phyloP scores from a whole-genome alignment of 1,140 invertebrate genomes.

The Pseudoatta argentina region DNA sequence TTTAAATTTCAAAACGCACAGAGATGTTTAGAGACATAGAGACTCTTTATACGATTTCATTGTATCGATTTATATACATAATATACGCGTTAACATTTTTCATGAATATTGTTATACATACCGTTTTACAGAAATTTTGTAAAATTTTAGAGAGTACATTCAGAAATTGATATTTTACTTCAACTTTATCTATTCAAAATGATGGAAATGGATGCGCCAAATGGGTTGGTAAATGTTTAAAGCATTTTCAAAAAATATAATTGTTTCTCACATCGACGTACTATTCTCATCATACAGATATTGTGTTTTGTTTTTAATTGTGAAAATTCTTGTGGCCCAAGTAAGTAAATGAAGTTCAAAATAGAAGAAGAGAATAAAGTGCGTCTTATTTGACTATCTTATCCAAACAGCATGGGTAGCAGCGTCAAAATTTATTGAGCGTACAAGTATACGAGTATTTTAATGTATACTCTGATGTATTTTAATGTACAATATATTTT shows the following conservation, averaged over 20 bases:
- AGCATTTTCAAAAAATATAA: background rate
- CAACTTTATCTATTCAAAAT: background rate
- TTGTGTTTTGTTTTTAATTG: background rate
- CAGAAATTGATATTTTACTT: conserved; percentile 2
- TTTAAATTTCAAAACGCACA: background rate
- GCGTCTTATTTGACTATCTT: conserved; percentile 48
- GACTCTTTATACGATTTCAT: background rate
- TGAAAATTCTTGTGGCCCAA: background rate
- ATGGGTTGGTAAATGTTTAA: background rate
- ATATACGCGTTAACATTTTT: background rate
- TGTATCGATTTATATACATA: background rate
- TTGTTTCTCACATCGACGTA: background rate
- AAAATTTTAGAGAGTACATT: background rate
- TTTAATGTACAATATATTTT: conserved; percentile 23
- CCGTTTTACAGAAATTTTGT: background rate
- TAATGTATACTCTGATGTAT: conserved; percentile 10
- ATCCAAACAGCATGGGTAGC: background rate
- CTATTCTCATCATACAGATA: background rate
- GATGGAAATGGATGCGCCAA: background rate
- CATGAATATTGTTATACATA: background rate
- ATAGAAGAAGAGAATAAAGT: background rate
- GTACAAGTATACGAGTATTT: conserved; percentile 13
- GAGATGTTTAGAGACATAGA: background rate
- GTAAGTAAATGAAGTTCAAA: background rate
- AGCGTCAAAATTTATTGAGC: conserved; percentile 4